Base-by-base conservation (phyloP, 2,888 invertebrate genomes). In the Napeogenes sylphis region DNA sequence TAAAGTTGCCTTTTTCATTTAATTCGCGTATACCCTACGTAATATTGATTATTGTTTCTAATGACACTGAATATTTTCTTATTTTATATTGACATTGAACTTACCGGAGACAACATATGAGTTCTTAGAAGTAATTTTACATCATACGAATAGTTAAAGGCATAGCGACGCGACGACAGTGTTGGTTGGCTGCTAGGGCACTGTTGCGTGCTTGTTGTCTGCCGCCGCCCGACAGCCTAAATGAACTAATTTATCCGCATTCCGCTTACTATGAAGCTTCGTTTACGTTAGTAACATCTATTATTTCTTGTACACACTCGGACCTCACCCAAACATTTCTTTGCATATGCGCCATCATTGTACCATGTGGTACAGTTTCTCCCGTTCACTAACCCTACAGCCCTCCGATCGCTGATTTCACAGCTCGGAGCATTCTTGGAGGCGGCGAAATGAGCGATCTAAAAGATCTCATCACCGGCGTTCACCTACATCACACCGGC, bases 391-490 rank as follows among this genome's bases (percentile, higher is more conserved):
- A 88, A 90, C 90, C 86, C 88, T 90, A 89, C 77, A 87, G 85
- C 83, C 85, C 76, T 83, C 91, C 87, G 92, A 92, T 85, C 84
- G 84, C 83, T 86, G 84, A 89, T 92, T 93, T 80, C 93, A 92
- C 93, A 93, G 93, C 88, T 93, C 93, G 85, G 93, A 93, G 91
- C 94, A 95, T 93, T 91, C 93, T 92, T 86, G 96, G 94, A 83
- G 95, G 92, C 81, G 95, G 92, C 90, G 95, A 92, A 87, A 95
- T 94, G 92, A 96, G 78, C 94, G 96, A 72, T 96, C 96, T 85
- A 97, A 96, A 87, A 93, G 96, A 74, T 96, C 96, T 78, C 94
- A 95, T 83, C 94, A 96, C 73, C 93, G 96, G 82, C 95, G 96
- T 71, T 96, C 96, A 70, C 94, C 94, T 68, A 94, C 94, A 74